Evolutionary conservation across 2,113 vertebrate genomes (phyloP), one percentile per base, ranked within the genome.

Genomic region (Heloderma charlesbogerti): DNA sequence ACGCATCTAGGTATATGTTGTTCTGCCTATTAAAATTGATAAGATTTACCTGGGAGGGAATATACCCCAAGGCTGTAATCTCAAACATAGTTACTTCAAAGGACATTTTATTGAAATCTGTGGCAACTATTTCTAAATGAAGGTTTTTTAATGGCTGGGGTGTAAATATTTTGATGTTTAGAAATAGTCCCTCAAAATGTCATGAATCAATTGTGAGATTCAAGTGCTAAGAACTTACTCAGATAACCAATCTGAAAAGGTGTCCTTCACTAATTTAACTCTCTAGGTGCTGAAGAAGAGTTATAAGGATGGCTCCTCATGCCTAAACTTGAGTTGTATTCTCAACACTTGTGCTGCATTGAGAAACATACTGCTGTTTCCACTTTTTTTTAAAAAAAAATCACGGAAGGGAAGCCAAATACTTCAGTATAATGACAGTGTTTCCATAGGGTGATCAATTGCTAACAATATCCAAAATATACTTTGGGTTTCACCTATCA

Each of bases 271-370:
- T 88, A 31, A 82, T 22, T 71, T 81, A 31, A 74, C 37, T 84
- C 29, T 1, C 1, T 27, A 31, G 0, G 0, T 66, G 89, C 43
- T 63, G 81, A 37, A 92, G 67, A 91, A 12, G 3, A 54, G 40
- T 40, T 63, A 54, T 6, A 93, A 93, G 1, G 82, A 43, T 37
- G 51, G n/a, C 83, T 88, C 71, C 57, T 83, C 75, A n/a, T 82
- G 57, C 20, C 34, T 34, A 89, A 91, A 40, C 4, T 18, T 77
- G 27, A 1, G 1, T 13, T 54, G 34, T 91, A 90, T 89, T 69
- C 3, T 84, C 27, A 84, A 85, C 18, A n/a, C 1, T 29, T 89
- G 81, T 93, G 89, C 43, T 93, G 57, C 71, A 7, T 2, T 16
- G 45, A 4, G 29, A 51, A 25, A 87, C 22, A 37, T 16, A 90